Conservation (phyloP, 2,888 invertebrate genomes). For the Loripinus fragilis region DNA sequence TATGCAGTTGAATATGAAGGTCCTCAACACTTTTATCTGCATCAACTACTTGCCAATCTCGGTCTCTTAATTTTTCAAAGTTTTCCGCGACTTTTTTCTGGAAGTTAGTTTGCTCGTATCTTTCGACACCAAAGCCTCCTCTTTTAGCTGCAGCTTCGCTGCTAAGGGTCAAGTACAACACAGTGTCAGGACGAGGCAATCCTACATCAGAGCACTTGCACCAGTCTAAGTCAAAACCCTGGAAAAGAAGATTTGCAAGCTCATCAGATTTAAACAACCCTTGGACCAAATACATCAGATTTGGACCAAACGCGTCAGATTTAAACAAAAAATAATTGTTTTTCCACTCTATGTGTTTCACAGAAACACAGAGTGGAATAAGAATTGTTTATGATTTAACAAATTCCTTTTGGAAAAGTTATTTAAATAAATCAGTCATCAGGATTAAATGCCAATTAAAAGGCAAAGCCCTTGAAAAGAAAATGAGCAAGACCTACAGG, state of each 20-base stretch:
- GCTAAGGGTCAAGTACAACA: slow-evolving; percentile 90
- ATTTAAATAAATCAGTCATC: too few relatives aligned
- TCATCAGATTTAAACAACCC: too few relatives aligned
- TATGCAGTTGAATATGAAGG: slow-evolving; percentile 64
- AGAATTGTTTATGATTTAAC: too few relatives aligned
- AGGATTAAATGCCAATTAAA: too few relatives aligned
- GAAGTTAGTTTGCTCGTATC: slow-evolving; percentile 89
- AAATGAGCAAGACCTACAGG: too few relatives aligned
- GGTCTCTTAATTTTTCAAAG: slow-evolving; percentile 87
- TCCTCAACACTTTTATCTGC: slow-evolving; percentile 70
- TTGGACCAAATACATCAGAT: too few relatives aligned
- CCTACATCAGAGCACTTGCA: slow-evolving; percentile 94
- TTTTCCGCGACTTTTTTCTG: slow-evolving; percentile 89
- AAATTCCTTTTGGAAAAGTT: too few relatives aligned
- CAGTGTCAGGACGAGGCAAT: slow-evolving; percentile 93
- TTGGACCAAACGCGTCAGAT: too few relatives aligned
- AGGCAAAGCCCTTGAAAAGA: too few relatives aligned
- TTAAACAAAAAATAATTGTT: too few relatives aligned
- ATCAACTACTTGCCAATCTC: slow-evolving; percentile 86
- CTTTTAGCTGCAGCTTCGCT: slow-evolving; percentile 86
- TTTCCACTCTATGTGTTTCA: too few relatives aligned
- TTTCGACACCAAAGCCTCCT: slow-evolving; percentile 89
- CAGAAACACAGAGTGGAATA: too few relatives aligned
- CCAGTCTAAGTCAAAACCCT: slow-evolving; percentile 92
- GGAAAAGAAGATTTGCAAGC: slow-evolving; percentile 31